Conservation (phyloP, 2,113 vertebrate species). For the Tinamus guttatus region DNA sequence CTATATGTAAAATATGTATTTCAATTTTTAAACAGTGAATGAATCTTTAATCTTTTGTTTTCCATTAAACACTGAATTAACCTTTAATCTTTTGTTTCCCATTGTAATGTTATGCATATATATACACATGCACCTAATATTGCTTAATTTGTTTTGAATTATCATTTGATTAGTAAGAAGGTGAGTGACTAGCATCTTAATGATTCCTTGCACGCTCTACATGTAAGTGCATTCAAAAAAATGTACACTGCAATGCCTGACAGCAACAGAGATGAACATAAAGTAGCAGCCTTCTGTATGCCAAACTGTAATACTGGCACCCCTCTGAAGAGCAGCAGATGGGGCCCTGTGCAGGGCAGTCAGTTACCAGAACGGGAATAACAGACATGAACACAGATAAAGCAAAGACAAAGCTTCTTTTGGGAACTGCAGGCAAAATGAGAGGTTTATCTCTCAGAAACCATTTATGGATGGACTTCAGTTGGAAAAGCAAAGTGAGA, state of each 20-base stretch:
- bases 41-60: background rate
- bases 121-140: background rate
- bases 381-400: background rate
- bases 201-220: background rate
- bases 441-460: background rate
- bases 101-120: background rate
- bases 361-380: background rate
- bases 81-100: background rate
- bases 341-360: background rate
- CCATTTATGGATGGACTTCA: background rate
- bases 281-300: background rate
- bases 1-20: background rate
- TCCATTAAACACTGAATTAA: background rate
- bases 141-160: background rate
- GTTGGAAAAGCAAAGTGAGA: background rate
- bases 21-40: background rate
- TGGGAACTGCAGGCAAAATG: background rate
- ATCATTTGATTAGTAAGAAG: background rate
- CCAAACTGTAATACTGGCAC: accelerated
- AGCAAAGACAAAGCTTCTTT: background rate
- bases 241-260: background rate
- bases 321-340: background rate
- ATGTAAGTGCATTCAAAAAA: background rate
- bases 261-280: background rate
- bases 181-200: background rate